These are phyloP conservation scores for Epinotia demarniana DNA, from an alignment of 2,888 invertebrate genomes.

Conservation along the genomic window DNA sequence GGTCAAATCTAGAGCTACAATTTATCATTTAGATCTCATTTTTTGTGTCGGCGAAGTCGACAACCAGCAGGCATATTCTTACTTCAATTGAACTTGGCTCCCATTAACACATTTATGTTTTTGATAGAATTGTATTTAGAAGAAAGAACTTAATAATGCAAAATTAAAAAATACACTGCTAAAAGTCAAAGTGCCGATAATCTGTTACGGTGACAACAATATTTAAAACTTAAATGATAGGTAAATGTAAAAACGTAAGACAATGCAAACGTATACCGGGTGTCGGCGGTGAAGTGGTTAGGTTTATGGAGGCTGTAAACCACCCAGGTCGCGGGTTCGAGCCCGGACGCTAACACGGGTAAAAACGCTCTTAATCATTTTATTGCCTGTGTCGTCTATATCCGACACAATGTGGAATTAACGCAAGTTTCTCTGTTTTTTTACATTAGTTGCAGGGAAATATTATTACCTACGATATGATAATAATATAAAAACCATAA, in stretches of 20 bases:
- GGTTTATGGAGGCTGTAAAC: constrained; percentile 41
- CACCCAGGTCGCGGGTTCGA: constrained; percentile 40
- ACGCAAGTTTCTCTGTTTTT: constrained; percentile 3
- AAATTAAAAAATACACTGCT: no score
- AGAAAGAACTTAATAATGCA: no score
- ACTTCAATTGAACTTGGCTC: no score
- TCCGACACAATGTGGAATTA: constrained; percentile 20
- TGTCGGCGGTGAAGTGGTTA: constrained; percentile 41
- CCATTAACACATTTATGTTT: no score
- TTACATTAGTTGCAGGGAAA: neutral
- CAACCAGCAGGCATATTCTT: no score
- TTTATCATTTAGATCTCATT: no score
- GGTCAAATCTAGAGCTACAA: no score
- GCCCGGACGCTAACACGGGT: constrained; percentile 37
- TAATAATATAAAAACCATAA: no score
- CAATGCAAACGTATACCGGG: constrained; percentile 35
- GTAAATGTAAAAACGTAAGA: constrained; percentile 9
- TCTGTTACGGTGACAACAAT: neutral
- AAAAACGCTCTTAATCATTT: constrained; percentile 45
- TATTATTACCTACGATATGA: no score
- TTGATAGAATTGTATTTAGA: no score
- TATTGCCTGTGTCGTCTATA: constrained; percentile 39
- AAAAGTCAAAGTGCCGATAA: neutral
- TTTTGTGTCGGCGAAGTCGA: no score
- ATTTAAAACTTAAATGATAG: neutral